A percentile compares a stretch with the other conserved stretches of the same genome.
These are phyloP conservation scores for Desmodus rotundus DNA, from an alignment of 2,113 vertebrate species.

Conservation along the genomic window DNA sequence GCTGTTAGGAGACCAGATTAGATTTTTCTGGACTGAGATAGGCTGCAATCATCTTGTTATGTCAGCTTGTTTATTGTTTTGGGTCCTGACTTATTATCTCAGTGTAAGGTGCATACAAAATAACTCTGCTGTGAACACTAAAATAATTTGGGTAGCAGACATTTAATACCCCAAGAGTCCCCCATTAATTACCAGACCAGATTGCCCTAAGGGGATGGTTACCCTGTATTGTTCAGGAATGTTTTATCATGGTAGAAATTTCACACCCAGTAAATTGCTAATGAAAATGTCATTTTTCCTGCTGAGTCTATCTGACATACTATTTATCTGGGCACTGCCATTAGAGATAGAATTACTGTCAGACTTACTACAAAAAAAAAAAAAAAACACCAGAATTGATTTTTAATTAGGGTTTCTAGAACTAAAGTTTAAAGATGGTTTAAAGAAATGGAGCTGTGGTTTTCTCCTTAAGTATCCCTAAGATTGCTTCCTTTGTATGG, in stretches of 20 bases:
- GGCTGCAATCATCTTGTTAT: constrained; percentile 62
- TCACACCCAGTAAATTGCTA: constrained; percentile 84
- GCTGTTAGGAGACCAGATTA: constrained; percentile 57
- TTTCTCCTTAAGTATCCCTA: constrained; percentile 35
- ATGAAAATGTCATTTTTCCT: constrained; percentile 87
- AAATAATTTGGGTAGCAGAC: constrained; percentile 70
- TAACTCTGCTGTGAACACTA: constrained; percentile 57
- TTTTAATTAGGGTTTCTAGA: constrained; percentile 83
- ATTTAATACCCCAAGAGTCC: constrained; percentile 66
- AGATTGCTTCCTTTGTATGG: not conserved
- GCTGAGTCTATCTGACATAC: constrained; percentile 80
- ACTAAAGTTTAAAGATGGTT: constrained; percentile 79
- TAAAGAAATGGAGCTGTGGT: constrained; percentile 62
- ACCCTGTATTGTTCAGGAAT: constrained; percentile 78
- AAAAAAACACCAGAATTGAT: constrained; percentile 68
- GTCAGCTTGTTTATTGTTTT: constrained; percentile 55
- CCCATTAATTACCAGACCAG: constrained; percentile 76
- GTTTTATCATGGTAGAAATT: constrained; percentile 78
- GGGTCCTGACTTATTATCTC: constrained; percentile 58
- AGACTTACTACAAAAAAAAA: constrained; percentile 75
- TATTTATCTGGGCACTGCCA: constrained; percentile 81
- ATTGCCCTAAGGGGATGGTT: constrained; percentile 72
- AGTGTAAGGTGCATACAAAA: constrained; percentile 59
- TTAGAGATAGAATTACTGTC: constrained; percentile 81
- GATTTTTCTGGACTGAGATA: constrained; percentile 56